These are phyloP conservation scores for Trachelus troglodyta DNA, from an alignment of 2,888 invertebrate species.

Conservation along the genomic window DNA sequence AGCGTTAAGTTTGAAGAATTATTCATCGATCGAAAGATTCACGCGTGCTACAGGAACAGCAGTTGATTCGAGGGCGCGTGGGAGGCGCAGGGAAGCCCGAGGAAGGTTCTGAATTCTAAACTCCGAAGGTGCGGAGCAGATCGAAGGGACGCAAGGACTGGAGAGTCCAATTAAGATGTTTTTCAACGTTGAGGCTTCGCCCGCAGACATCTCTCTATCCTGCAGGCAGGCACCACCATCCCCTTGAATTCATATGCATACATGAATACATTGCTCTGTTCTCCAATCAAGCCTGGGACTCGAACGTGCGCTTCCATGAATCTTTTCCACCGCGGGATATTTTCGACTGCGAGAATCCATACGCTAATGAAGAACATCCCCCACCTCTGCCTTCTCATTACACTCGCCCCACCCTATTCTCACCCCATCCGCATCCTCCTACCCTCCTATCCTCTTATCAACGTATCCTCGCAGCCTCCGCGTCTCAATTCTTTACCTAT, in stretches of 20 bases:
- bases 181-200: constrained; percentile 43
- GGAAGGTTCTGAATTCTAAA: no score
- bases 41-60: no score
- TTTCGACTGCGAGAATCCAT: constrained; percentile 16
- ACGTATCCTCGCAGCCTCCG: no score
- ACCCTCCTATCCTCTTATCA: no score
- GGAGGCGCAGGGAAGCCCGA: no score
- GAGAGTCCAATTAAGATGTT: constrained; percentile 60
- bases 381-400: background rate
- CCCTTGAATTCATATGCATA: constrained; percentile 63
- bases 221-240: constrained; percentile 31
- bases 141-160: constrained; percentile 17
- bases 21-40: no score
- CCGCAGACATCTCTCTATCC: constrained; percentile 45
- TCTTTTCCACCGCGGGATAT: constrained; percentile 19
- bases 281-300: constrained; percentile 24
- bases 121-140: background rate
- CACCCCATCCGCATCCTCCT: no score
- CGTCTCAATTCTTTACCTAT: no score
- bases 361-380: constrained; percentile 21
- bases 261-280: constrained; percentile 63
- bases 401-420: background rate
- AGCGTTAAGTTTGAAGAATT: no score
- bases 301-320: constrained; percentile 1
- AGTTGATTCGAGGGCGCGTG: no score